Conservation (phyloP, 1,140 invertebrate species). For the Laupala kohalensis region DNA sequence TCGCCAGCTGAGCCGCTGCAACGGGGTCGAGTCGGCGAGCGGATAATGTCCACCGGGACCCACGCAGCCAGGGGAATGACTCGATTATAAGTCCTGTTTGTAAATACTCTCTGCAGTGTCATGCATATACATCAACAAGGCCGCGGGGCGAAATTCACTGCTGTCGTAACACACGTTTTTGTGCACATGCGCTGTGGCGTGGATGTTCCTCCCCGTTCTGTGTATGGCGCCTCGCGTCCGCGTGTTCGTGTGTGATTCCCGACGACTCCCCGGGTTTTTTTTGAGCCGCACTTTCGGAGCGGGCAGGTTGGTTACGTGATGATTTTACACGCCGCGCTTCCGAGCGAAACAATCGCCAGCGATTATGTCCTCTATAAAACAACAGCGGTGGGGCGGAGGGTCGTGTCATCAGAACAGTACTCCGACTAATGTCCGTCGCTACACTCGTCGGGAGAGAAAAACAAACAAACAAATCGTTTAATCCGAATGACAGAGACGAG, state of each 20-base stretch:
- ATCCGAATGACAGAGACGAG: background rate
- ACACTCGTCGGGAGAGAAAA: background rate
- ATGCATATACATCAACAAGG: background rate
- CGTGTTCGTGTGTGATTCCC: background rate
- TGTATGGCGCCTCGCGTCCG: too few relatives aligned
- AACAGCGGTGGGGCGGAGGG: too few relatives aligned
- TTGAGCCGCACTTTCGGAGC: background rate
- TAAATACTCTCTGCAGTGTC: background rate
- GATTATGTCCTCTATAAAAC: background rate
- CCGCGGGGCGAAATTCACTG: background rate
- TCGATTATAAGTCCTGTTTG: background rate
- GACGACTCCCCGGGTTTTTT: background rate
- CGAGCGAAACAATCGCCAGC: background rate
- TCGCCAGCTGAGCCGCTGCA: background rate
- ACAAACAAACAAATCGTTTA: background rate
- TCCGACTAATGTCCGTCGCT: too few relatives aligned
- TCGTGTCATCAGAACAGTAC: too few relatives aligned
- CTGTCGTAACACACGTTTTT: background rate
- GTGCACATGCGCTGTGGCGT: background rate
- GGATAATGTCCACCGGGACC: background rate
- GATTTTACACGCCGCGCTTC: background rate
- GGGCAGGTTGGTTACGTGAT: background rate
- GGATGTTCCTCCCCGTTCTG: background rate
- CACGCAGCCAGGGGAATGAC: background rate
- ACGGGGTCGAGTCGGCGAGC: background rate